Conservation (phyloP, 2,113 vertebrate species). For the Grus americana region DNA sequence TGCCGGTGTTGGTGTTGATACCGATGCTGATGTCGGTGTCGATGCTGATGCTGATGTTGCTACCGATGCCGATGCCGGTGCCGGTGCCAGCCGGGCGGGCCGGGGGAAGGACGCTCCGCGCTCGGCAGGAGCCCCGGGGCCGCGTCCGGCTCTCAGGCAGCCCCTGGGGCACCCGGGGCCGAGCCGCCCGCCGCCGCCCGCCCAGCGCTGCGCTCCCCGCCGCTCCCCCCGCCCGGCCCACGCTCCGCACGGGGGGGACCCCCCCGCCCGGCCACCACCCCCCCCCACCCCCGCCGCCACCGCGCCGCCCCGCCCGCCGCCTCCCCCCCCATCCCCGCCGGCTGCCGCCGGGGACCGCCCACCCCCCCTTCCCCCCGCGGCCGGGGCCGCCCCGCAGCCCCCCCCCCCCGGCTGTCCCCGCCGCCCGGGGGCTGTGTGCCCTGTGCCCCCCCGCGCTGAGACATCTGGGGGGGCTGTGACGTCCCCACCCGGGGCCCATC, state of each 20-base stretch:
- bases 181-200: neutral
- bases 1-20: accelerated
- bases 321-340: neutral
- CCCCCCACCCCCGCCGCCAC: neutral
- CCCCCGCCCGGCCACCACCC: neutral
- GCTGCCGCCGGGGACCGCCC: neutral
- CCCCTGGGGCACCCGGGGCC: neutral
- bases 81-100: neutral
- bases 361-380: neutral
- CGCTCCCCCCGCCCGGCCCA: neutral
- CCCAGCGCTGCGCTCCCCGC: neutral
- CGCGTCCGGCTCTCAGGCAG: neutral
- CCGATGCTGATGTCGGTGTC: accelerated
- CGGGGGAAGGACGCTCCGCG: neutral
- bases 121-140: neutral
- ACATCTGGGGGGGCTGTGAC: neutral
- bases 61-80: accelerated
- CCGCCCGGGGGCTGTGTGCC: neutral
- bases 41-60: neutral
- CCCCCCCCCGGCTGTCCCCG: too few species aligned
- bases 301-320: neutral
- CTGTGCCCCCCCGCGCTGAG: neutral
- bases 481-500: too few species aligned
- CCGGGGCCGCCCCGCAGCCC: too few species aligned
- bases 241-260: neutral